These are phyloP conservation scores for Priocnemis perturbator DNA, from an alignment of 2,888 invertebrate species.

Conservation along the genomic window DNA sequence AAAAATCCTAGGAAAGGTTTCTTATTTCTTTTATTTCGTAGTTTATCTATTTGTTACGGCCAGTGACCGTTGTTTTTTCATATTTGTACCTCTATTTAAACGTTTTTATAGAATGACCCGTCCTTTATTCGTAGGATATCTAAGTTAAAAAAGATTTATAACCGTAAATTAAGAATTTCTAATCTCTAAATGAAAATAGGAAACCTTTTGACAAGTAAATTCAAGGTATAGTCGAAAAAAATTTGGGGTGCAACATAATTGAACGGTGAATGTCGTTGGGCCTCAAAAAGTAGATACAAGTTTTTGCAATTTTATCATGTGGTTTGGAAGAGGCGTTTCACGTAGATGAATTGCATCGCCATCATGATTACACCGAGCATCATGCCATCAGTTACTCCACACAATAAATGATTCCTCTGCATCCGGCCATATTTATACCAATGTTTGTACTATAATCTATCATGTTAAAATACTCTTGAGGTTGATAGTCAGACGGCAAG, in stretches of 20 bases:
- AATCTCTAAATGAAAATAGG: conserved; percentile 31
- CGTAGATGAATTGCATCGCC: conserved; percentile 28
- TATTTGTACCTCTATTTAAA: conserved; percentile 62
- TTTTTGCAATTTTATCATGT: conserved; percentile 40
- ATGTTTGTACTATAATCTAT: conserved; percentile 51
- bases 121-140: conserved; percentile 58
- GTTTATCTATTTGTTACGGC: conserved; percentile 63
- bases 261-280: conserved; percentile 18
- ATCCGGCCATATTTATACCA: conserved; percentile 64
- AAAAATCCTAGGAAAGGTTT: conserved; percentile 51
- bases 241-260: conserved; percentile 19
- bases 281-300: conserved; percentile 24
- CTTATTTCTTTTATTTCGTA: conserved; percentile 58
- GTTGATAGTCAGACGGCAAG: conserved; percentile 25
- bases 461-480: conserved; percentile 20
- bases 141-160: conserved; percentile 37
- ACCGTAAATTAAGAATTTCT: conserved; percentile 41
- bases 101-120: conserved; percentile 63
- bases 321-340: conserved; percentile 19
- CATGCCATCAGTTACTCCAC: conserved; percentile 49
- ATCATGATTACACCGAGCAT: conserved; percentile 37
- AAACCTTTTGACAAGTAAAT: conserved; percentile 38
- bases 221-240: background rate
- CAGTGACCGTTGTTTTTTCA: conserved; percentile 60
- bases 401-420: conserved; percentile 58